Conservation (phyloP, 2,888 invertebrate genomes). For the Troglohyphantes excavatus region DNA sequence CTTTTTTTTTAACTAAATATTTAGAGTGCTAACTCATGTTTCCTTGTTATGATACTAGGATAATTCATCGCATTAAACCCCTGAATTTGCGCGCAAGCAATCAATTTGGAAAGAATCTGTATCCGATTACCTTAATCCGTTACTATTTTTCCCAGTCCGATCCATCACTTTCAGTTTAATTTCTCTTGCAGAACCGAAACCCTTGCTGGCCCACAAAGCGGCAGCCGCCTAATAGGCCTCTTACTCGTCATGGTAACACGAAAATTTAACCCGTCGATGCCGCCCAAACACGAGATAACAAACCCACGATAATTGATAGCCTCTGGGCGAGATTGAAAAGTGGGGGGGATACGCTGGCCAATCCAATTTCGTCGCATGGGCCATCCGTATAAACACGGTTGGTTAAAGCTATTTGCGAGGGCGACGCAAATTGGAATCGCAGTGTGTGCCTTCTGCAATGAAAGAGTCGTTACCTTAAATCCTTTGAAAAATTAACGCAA, state of each 20-base stretch:
- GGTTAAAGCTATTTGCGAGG: slow-evolving; percentile 21
- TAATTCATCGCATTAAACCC: too few relatives aligned
- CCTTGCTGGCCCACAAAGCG: slow-evolving; percentile 16
- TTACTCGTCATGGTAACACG: slow-evolving; percentile 58
- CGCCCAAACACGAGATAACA: slow-evolving; percentile 30
- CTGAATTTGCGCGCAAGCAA: too few relatives aligned
- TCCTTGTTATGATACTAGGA: too few relatives aligned
- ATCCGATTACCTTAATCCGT: too few relatives aligned
- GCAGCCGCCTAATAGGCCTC: slow-evolving; percentile 37
- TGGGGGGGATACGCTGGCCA: slow-evolving; percentile 20
- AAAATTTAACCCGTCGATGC: slow-evolving; percentile 21
- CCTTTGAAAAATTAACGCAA: slow-evolving; percentile 69
- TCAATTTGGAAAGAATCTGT: too few relatives aligned
- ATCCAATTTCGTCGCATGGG: slow-evolving; percentile 48
- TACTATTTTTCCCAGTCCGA: slow-evolving; percentile 4
- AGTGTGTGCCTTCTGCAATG: slow-evolving; percentile 5
- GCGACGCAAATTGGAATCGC: slow-evolving; percentile 38
- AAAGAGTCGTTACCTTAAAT: slow-evolving; percentile 53
- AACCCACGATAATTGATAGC: slow-evolving; percentile 46
- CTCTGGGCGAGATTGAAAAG: not conserved
- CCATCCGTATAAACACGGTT: slow-evolving; percentile 11
- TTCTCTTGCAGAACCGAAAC: slow-evolving; percentile 28
- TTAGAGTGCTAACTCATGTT: too few relatives aligned
- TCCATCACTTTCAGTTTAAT: slow-evolving; percentile 57
- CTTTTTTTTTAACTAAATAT: too few relatives aligned